These are phyloP conservation scores for Cossypha polioptera DNA, from an alignment of 2,797 vertebrate species.

Conservation along the genomic window DNA sequence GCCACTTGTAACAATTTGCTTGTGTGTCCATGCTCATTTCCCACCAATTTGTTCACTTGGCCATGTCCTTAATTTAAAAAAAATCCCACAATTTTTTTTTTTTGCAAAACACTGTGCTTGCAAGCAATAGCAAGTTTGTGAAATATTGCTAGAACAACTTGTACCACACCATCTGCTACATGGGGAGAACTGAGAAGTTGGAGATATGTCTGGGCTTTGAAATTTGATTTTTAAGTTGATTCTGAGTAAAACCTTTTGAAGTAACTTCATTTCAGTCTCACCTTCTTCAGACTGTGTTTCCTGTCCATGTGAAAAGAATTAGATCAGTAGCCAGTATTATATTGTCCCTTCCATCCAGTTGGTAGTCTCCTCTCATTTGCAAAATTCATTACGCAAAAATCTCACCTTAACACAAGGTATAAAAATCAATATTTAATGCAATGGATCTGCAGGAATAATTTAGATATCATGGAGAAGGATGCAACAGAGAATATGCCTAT, in stretches of 20 bases:
- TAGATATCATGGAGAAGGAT: neutral
- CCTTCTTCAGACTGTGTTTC: neutral
- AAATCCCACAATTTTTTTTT: neutral
- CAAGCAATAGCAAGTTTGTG: slow-evolving; percentile 47
- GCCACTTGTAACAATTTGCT: neutral
- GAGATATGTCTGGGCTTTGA: neutral
- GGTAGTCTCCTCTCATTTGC: neutral
- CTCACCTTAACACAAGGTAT: neutral
- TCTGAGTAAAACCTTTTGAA: neutral
- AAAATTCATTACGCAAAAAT: neutral
- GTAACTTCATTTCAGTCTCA: neutral
- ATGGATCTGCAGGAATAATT: neutral
- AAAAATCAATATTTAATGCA: neutral
- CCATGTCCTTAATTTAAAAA: neutral
- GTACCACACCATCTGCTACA: slow-evolving; percentile 62
- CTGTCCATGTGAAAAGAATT: neutral
- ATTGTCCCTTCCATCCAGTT: accelerated
- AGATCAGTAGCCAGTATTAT: neutral
- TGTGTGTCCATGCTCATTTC: neutral
- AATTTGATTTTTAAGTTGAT: neutral
- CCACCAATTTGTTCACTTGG: neutral
- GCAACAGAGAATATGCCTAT: neutral
- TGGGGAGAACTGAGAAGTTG: slow-evolving; percentile 21
- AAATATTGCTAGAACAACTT: slow-evolving; percentile 68
- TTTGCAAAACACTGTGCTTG: slow-evolving; percentile 6